Conservation (phyloP, 1,140 invertebrate species). For the Drosophila ercepeae region DNA sequence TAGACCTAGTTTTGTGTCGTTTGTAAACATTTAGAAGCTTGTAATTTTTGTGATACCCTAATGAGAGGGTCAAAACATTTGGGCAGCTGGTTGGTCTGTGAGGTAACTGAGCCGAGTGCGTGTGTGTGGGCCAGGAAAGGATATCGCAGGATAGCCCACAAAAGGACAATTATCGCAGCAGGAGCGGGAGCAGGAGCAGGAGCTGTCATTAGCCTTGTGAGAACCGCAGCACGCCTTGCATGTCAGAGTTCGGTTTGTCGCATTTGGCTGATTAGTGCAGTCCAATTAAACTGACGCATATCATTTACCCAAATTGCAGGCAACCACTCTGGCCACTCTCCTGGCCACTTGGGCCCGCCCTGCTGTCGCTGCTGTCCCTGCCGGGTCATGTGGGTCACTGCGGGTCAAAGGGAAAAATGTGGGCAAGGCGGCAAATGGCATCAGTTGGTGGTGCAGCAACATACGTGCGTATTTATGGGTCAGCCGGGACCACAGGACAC, state of each 20-base stretch:
- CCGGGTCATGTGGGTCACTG: constrained; percentile 12
- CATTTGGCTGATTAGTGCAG: constrained; percentile 50
- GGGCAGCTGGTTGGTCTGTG: neutral
- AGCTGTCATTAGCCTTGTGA: constrained; percentile 29
- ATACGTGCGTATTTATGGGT: constrained; percentile 41
- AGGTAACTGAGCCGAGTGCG: neutral
- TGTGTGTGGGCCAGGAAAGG: neutral
- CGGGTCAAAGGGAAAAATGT: constrained; percentile 5
- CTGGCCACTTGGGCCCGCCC: neutral
- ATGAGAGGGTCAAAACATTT: neutral
- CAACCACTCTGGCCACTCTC: neutral
- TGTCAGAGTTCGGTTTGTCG: constrained; percentile 34
- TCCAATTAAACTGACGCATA: constrained; percentile 54
- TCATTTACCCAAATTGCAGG: constrained; percentile 46
- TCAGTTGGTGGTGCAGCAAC: neutral
- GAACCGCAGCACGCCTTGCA: constrained; percentile 12
- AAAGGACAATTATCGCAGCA: constrained; percentile 2
- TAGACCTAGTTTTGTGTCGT: neutral
- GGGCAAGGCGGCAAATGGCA: neutral
- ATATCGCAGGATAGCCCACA: neutral
- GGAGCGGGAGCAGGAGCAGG: neutral
- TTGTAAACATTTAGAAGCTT: neutral
- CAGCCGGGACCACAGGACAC: constrained; percentile 22
- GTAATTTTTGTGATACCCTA: neutral
- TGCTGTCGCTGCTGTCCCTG: constrained; percentile 5